Base-by-base conservation (phyloP, 2,797 vertebrate species). In the Pogoniulus pusillus region DNA sequence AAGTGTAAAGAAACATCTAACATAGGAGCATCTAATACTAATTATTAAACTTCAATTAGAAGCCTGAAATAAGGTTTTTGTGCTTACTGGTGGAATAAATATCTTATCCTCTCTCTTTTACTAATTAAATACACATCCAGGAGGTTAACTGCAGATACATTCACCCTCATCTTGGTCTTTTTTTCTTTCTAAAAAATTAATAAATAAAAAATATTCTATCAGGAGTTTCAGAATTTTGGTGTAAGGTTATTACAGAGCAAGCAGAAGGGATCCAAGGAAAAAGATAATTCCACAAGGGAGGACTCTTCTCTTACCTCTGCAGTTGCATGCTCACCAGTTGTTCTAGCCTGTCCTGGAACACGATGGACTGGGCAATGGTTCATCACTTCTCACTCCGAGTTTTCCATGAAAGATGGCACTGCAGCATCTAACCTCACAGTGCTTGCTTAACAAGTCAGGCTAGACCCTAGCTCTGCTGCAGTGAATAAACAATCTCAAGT, bases 401-500 rank as follows among this genome's bases (percentile, higher is more conserved):
- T 82, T 91, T 74, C 85, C 89, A 65, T 45, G 43, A 80, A 73
- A 87, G 66, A 89, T 59, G 75, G 82, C 37, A 62, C 71, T 73
- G 70, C 90, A 76, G 66, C 58, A 82, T 80, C 93, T 86, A 69
- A 60, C 71, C 93, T 89, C 73, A 58, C 68, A 74, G 77, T 30
- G 57, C 77, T 41, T 54, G 57, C 84, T 78, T 90, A 93, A 94
- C 75, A 82, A 93, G 90, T 83, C 93, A 88, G 88, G 39, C 72
- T 55, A 37, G 81, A 91, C 91, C 90, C 57, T 51, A 82, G 95
- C 94, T 86, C 89, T 91, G 82, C 86, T 83, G 89, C 94, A 68
- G 66, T 82, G 95, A 95, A 93, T 96, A 96, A 96, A 95, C 92
- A 95, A 95, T 94, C 93, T 83, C 87, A 90, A 93, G 82, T 68